phyloP scores from a whole-genome alignment of 2,113 vertebrate genomes.

The Trogon melanurus region DNA sequence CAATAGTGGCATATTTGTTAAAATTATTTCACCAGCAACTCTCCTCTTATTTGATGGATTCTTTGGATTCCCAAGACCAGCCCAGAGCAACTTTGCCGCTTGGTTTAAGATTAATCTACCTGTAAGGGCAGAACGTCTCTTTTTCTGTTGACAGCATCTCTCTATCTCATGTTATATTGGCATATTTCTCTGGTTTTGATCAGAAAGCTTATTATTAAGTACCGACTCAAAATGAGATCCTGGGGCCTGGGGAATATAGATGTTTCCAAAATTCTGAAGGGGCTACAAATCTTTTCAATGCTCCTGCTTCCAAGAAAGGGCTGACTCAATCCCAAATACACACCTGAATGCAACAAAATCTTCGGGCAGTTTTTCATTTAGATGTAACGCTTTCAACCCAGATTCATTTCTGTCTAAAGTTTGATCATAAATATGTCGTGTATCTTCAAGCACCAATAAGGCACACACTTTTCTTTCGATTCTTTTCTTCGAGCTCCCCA shows the following conservation, averaged over 20 bases:
- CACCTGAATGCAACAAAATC: neutral
- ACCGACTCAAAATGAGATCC: neutral
- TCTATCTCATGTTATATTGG: neutral
- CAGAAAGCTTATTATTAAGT: neutral
- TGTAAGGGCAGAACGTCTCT: neutral
- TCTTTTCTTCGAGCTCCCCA: neutral
- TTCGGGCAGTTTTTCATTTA: neutral
- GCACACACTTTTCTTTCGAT: neutral
- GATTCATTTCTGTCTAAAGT: neutral
- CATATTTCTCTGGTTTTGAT: neutral
- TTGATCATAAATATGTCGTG: neutral
- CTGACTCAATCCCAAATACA: neutral
- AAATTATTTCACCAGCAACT: neutral
- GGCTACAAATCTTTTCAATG: neutral
- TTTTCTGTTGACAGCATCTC: neutral
- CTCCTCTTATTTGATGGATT: neutral
- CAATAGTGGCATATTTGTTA: neutral
- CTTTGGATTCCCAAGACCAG: neutral
- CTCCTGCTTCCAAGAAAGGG: neutral
- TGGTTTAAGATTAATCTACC: neutral
- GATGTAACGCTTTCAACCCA: neutral
- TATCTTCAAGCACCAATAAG: neutral
- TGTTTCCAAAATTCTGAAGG: neutral
- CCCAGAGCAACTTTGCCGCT: neutral
- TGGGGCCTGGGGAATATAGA: neutral